Percentiles rank a stretch among this genome's conserved stretches.
Evolutionary conservation across 1,140 invertebrate genomes (phyloP).

Genomic region (Vanessa tameamea): DNA sequence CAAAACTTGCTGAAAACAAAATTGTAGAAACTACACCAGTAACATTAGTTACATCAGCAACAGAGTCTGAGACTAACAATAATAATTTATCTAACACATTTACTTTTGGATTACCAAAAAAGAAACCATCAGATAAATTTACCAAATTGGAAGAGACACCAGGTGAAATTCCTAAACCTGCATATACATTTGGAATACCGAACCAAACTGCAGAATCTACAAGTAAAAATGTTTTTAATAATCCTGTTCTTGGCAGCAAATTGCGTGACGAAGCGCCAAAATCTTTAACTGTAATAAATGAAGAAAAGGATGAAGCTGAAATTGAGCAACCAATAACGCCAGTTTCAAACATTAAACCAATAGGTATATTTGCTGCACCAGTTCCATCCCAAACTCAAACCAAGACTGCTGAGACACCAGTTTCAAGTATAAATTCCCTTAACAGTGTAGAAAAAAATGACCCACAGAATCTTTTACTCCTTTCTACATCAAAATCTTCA

Average conservation of each 20-base stretch:
- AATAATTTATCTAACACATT: constrained; percentile 61
- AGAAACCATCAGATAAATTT: constrained; percentile 39
- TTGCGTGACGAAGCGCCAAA: constrained; percentile 11
- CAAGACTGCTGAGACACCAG: not conserved
- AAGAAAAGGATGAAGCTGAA: constrained; percentile 50
- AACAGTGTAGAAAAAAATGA: constrained; percentile 7
- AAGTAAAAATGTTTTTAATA: constrained; percentile 13
- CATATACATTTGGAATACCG: constrained; percentile 60
- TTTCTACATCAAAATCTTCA: constrained; percentile 15
- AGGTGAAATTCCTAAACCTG: constrained; percentile 40
- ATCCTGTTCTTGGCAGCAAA: constrained; percentile 4
- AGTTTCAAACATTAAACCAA: not conserved
- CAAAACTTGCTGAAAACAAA: constrained; percentile 31
- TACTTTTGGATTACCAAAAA: constrained; percentile 63
- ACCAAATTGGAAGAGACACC: constrained; percentile 30
- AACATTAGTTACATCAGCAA: constrained; percentile 33
- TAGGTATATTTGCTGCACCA: constrained; percentile 32
- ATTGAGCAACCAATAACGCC: constrained; percentile 24
- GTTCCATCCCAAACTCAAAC: constrained; percentile 3
- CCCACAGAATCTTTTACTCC: not conserved
- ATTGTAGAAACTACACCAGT: constrained; percentile 27
- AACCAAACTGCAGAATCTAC: constrained; percentile 35
- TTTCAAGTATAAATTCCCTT: not conserved
- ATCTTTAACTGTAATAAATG: constrained; percentile 44
- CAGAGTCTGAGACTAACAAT: constrained; percentile 62